Evolutionary conservation across 1,140 invertebrate species (phyloP).

Genomic region (Subanguina moxae): DNA sequence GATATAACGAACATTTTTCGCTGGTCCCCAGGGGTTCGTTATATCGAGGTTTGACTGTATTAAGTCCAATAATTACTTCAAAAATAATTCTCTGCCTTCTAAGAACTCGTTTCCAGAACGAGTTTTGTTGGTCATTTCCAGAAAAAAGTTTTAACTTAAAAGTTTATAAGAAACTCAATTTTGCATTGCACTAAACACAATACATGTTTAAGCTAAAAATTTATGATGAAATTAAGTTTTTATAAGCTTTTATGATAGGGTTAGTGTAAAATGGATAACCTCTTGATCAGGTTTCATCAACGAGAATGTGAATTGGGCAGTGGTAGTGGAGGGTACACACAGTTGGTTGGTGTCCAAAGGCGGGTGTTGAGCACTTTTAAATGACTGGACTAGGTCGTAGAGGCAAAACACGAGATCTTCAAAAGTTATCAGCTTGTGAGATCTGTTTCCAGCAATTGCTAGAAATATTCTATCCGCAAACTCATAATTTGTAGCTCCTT

Average conservation of each 20-base stretch:
- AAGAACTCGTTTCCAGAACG: no score
- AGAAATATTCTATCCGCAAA: slow-evolving; percentile 40
- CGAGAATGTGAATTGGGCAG: slow-evolving; percentile 40
- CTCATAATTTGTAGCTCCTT: slow-evolving; percentile 41
- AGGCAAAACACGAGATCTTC: slow-evolving; percentile 41
- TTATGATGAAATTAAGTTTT: no score
- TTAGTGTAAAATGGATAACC: slow-evolving; percentile 4
- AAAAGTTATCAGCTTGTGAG: slow-evolving; percentile 29
- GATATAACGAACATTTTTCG: slow-evolving; percentile 4
- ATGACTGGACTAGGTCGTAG: slow-evolving; percentile 37
- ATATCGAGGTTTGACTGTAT: no score
- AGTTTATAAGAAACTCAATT: no score
- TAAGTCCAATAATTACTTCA: no score
- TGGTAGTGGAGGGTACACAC: slow-evolving; percentile 30
- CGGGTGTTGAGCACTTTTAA: neutral
- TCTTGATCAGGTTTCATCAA: slow-evolving; percentile 41
- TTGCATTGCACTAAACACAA: no score
- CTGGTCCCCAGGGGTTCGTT: no score
- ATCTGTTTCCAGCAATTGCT: slow-evolving; percentile 34
- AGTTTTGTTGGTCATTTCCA: no score
- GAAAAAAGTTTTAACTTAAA: no score
- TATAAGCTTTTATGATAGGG: neutral
- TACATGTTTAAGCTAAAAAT: no score
- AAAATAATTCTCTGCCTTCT: no score
- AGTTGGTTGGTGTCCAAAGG: neutral